A percentile compares a stretch with the other conserved stretches of the same genome.
phyloP scores from a whole-genome alignment of 2,888 invertebrate species.

The Xestia sexstrigata region DNA sequence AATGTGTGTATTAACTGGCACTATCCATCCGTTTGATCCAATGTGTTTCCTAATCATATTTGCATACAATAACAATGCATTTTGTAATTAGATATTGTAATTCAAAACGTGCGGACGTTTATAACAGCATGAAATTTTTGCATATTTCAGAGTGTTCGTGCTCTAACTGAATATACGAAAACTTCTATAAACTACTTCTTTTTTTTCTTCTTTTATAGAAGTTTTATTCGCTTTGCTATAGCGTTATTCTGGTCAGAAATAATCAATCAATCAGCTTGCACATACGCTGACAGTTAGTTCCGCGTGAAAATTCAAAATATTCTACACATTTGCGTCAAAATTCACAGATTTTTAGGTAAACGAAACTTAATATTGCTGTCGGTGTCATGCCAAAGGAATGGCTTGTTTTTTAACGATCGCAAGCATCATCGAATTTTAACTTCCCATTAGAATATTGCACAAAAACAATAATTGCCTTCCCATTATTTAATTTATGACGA shows the following conservation, averaged over 20 bases:
- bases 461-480: conserved; percentile 44
- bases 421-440: conserved; percentile 4
- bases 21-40: conserved; percentile 15
- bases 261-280: neutral
- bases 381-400: neutral
- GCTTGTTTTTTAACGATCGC: neutral
- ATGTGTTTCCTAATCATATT: conserved; percentile 35
- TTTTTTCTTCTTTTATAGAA: neutral
- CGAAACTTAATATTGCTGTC: neutral
- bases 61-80: conserved; percentile 45
- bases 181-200: no score
- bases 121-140: neutral
- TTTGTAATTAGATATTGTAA: conserved; percentile 34
- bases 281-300: neutral
- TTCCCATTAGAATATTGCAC: conserved; percentile 1
- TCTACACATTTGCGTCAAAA: neutral
- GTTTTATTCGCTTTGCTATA: neutral
- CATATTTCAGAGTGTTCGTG: neutral
- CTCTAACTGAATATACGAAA: no score
- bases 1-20: conserved; percentile 1
- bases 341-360: neutral
- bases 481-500: conserved; percentile 12
- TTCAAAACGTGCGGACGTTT: neutral
- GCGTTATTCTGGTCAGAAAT: neutral
- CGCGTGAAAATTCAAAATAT: neutral